These are phyloP conservation scores for Oxytorus armatus DNA, from an alignment of 2,888 invertebrate species.

Conservation along the genomic window DNA sequence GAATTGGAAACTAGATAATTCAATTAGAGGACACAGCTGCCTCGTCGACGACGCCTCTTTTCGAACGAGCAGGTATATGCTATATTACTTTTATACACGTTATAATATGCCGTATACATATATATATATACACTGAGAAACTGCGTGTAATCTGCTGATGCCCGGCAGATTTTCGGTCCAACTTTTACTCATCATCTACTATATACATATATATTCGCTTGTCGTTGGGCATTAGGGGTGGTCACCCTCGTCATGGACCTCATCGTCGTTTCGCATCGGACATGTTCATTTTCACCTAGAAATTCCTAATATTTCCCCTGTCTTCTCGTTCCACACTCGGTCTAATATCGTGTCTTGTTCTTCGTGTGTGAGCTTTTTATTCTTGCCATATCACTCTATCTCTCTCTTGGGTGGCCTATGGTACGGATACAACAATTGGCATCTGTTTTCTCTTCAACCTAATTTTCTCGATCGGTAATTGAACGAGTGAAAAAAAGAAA, in stretches of 20 bases:
- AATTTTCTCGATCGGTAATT: too few relatives aligned
- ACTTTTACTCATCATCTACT: constrained; percentile 31
- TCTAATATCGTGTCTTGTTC: constrained; percentile 11
- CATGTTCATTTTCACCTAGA: constrained; percentile 75
- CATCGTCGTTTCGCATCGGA: constrained; percentile 60
- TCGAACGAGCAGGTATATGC: constrained; percentile 55
- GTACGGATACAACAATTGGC: too few relatives aligned
- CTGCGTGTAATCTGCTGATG: constrained; percentile 29
- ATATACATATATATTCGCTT: too few relatives aligned
- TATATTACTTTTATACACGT: background rate
- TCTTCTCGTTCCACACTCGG: background rate
- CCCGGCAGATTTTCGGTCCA: constrained; percentile 38
- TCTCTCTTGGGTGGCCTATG: background rate
- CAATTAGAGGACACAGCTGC: constrained; percentile 84
- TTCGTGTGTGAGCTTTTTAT: background rate
- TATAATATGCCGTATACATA: background rate
- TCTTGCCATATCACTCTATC: background rate
- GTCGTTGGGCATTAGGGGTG: constrained; percentile 63
- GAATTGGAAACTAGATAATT: constrained; percentile 84
- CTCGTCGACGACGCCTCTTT: constrained; percentile 61
- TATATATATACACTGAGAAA: constrained; percentile 18
- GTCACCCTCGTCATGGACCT: constrained; percentile 73
- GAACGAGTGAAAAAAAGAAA: too few relatives aligned
- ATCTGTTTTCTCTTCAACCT: too few relatives aligned
- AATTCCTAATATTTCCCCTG: constrained; percentile 42